Evolutionary conservation across 2,888 invertebrate genomes (phyloP).

Genomic region (Halocaridina rubra): DNA sequence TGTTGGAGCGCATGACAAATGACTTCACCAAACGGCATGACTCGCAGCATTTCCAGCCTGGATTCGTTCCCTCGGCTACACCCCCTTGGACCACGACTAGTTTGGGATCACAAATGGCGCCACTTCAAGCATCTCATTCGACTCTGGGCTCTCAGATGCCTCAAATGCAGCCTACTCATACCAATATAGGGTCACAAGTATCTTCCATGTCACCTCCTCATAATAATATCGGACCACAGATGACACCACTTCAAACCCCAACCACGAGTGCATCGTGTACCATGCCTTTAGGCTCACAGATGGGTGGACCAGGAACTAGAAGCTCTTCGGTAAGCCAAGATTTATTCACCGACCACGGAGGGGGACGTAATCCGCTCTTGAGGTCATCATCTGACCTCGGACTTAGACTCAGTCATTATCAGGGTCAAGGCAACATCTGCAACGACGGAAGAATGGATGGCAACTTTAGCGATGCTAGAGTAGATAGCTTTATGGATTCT

Average conservation of each 20-base stretch:
- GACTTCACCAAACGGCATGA: constrained; percentile 49
- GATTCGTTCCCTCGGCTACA: constrained; percentile 51
- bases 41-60: constrained; percentile 48
- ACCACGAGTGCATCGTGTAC: constrained; percentile 40
- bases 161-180: constrained; percentile 2
- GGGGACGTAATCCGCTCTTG: constrained; percentile 42
- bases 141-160: constrained; percentile 31
- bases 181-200: constrained; percentile 28
- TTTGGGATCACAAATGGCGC: constrained; percentile 9
- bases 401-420: constrained; percentile 47
- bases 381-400: constrained; percentile 60
- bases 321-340: constrained; percentile 62
- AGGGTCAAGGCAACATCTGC: too few species aligned
- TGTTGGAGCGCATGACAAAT: constrained; percentile 50
- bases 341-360: constrained; percentile 40
- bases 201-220: constrained; percentile 35
- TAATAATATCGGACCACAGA: constrained; percentile 43
- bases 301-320: constrained; percentile 22
- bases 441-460: too few species aligned
- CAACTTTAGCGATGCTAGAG: constrained; percentile 27
- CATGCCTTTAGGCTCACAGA: constrained; percentile 30
- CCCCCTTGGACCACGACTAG: constrained; percentile 51
- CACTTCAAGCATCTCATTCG: constrained; percentile 26
- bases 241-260: constrained; percentile 30
- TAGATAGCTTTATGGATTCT: constrained; percentile 50